Percentiles rank a stretch among this genome's conserved stretches.
phyloP scores from a whole-genome alignment of 2,888 invertebrate genomes.

The Chrysolina haemoptera region DNA sequence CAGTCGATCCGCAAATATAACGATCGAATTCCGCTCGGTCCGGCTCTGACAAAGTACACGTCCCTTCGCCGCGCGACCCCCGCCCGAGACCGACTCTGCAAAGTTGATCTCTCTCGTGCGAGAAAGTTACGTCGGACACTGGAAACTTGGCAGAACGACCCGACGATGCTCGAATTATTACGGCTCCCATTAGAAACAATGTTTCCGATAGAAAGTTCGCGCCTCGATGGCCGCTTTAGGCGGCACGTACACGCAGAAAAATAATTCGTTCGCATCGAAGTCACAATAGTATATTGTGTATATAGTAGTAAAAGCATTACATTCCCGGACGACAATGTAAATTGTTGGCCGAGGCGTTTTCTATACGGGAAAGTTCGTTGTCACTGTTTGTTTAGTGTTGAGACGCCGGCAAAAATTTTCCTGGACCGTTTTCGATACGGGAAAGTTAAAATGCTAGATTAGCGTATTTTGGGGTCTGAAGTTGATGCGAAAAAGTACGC shows the following conservation, averaged over 20 bases:
- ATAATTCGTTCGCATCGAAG: background rate
- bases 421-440: too few relatives aligned
- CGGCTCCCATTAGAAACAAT: constrained; percentile 37
- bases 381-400: too few relatives aligned
- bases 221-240: background rate
- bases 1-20: background rate
- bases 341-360: too few relatives aligned
- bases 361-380: too few relatives aligned
- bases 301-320: too few relatives aligned
- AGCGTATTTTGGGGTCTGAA: too few relatives aligned
- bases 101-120: constrained; percentile 34
- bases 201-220: constrained; percentile 30
- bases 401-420: too few relatives aligned
- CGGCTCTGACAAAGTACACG: constrained; percentile 6
- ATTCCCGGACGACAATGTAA: too few relatives aligned
- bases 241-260: background rate
- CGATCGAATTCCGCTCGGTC: background rate
- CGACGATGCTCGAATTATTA: constrained; percentile 29
- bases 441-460: too few relatives aligned
- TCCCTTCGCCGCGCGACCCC: constrained; percentile 11
- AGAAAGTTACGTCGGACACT: constrained; percentile 35
- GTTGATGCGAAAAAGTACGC: too few relatives aligned
- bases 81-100: constrained; percentile 15
- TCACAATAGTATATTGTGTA: too few relatives aligned
- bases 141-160: constrained; percentile 27